Base-by-base conservation (phyloP, 2,113 vertebrate species). In the Syngnathus typhle region DNA sequence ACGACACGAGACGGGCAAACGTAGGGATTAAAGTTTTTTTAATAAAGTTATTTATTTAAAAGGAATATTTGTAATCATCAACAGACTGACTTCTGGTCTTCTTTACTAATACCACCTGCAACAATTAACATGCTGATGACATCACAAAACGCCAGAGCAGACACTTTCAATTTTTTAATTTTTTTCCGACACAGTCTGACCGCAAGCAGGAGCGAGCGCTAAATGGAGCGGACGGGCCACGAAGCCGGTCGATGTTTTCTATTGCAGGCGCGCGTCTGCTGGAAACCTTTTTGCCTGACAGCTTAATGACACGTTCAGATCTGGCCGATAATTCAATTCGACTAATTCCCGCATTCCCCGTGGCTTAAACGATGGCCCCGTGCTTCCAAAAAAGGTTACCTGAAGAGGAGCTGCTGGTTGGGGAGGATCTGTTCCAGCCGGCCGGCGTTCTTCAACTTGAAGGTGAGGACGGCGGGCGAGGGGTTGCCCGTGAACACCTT, bases 401-500 rank as follows among this genome's bases (percentile, higher is more conserved):
- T 99, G 93, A 92, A 94, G 32, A 99, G 84, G 65, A 99, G 92
- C 76, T 96, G 95, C 60, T 93, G 91, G 89, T 98, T 98, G 84
- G 97, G 96, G 67, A 97, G 91, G 81, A 99, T 93, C 75, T 98
- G 95, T 75, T 98, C 95, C 72, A 99, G 76, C 86, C 90, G 93
- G 91, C 88, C 91, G 80, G 90, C 94, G 85, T 98, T 97, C 84
- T 93, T 94, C 79, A 99, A 89, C 69, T 93, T 93, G 88, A 99
- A 98, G 87, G 93, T 93, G 18, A 99, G 93, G 68, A 94, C 92
- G 61, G 96, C 91, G 36, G 96, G 96, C 72, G 94, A 94, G 13
- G 94, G 94, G 88, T 95, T 96, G 85, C 85, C 90, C 67, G 94
- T 98, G 83, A 99, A 99, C 67, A 98, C 93, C 90, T 95, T 98